Conservation (phyloP, 2,797 vertebrate species). For the Clarias laeviceps region DNA sequence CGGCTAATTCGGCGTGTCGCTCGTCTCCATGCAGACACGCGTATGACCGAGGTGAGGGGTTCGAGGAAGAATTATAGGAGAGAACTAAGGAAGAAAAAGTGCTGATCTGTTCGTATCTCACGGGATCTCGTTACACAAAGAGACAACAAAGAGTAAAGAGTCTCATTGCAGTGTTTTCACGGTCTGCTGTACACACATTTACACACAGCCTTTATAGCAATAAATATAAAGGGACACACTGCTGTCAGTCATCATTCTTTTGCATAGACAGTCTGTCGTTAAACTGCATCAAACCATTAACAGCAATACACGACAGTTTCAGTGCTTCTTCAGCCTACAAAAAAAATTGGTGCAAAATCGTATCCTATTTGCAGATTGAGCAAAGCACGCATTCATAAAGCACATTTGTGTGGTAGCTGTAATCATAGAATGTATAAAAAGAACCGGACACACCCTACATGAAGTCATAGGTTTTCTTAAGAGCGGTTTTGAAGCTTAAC, state of each 20-base stretch:
- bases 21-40: background rate
- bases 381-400: background rate
- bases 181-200: background rate
- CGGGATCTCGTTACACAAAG: background rate
- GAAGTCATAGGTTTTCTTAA: no score
- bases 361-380: background rate
- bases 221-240: background rate
- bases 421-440: background rate
- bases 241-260: background rate
- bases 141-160: background rate
- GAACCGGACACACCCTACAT: no score
- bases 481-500: no score
- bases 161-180: background rate
- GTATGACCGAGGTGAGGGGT: background rate
- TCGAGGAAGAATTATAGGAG: background rate
- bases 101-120: background rate
- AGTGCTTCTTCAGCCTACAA: no score
- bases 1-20: constrained; percentile 28
- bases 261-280: background rate
- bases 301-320: background rate
- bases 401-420: background rate
- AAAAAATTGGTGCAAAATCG: background rate
- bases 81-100: background rate
- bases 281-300: background rate
- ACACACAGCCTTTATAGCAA: background rate